Percentiles rank a stretch among this genome's conserved stretches.
These are phyloP conservation scores for Polypterus bichir DNA, from an alignment of 2,113 vertebrate genomes.

Conservation along the genomic window DNA sequence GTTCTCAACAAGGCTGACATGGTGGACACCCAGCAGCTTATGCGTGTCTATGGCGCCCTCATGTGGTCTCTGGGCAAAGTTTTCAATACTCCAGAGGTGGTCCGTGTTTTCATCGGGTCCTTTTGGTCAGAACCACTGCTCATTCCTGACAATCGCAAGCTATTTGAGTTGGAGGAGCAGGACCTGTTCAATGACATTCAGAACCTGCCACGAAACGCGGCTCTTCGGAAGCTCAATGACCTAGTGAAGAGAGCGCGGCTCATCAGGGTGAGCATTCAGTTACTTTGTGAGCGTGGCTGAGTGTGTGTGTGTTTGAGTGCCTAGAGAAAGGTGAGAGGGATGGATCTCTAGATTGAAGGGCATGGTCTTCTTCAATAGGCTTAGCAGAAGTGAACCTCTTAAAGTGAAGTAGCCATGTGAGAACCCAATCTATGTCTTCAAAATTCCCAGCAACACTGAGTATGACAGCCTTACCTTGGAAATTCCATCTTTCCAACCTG, in stretches of 20 bases:
- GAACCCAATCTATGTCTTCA: too few species aligned
- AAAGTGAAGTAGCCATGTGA: too few species aligned
- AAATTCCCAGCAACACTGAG: too few species aligned
- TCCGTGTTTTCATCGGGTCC: conserved; percentile 84
- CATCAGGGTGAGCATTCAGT: conserved; percentile 56
- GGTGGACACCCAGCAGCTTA: conserved; percentile 88
- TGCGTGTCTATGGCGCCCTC: conserved; percentile 83
- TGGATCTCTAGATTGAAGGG: too few species aligned
- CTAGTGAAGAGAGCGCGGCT: conserved; percentile 77
- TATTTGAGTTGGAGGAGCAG: conserved; percentile 84
- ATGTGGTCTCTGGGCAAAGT: conserved; percentile 92
- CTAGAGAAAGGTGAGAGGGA: too few species aligned
- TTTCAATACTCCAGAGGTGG: conserved; percentile 78
- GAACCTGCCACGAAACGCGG: conserved; percentile 75
- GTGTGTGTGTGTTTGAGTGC: not conserved
- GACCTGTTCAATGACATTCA: conserved; percentile 82
- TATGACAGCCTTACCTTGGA: too few species aligned
- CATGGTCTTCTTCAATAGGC: too few species aligned
- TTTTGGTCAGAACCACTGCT: conserved; percentile 85
- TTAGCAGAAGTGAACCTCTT: too few species aligned
- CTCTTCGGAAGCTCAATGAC: conserved; percentile 81
- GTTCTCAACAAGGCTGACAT: conserved; percentile 90
- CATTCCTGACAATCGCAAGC: conserved; percentile 63
- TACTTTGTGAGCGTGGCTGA: not conserved
- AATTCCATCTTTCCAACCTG: too few species aligned